Percentiles rank a stretch among this genome's conserved stretches.
Evolutionary conservation across 1,140 invertebrate species (phyloP).

Genomic region (Andricus grossulariae): DNA sequence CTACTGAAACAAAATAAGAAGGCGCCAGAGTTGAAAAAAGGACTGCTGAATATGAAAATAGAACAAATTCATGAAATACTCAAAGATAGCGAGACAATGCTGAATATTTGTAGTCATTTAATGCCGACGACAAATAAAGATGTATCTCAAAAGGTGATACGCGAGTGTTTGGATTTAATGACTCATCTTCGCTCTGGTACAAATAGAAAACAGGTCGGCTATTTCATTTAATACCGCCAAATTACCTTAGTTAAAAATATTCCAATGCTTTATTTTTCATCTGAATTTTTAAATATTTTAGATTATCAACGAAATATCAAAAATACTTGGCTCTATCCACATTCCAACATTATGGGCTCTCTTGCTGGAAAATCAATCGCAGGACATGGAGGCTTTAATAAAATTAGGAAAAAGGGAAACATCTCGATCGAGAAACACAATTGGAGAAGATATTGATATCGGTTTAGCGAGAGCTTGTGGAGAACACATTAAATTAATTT

Average conservation of each 20-base stretch:
- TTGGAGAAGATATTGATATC: slow-evolving; percentile 49
- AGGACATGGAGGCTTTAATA: slow-evolving; percentile 59
- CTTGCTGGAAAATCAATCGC: slow-evolving; percentile 57
- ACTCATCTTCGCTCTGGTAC: slow-evolving; percentile 57
- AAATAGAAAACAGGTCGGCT: slow-evolving; percentile 61
- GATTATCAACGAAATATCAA: slow-evolving; percentile 60
- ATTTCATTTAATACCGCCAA: slow-evolving; percentile 29
- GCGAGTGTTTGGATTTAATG: slow-evolving; percentile 58
- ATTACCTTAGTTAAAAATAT: not conserved
- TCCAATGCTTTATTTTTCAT: slow-evolving; percentile 3
- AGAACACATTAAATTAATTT: slow-evolving; percentile 57
- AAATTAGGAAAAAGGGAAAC: slow-evolving; percentile 48
- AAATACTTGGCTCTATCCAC: slow-evolving; percentile 56
- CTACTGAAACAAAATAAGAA: slow-evolving; percentile 40
- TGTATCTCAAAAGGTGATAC: slow-evolving; percentile 55
- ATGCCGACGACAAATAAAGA: slow-evolving; percentile 59
- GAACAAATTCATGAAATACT: slow-evolving; percentile 59
- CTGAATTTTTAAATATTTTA: slow-evolving; percentile 41
- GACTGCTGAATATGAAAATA: slow-evolving; percentile 60
- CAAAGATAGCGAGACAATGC: slow-evolving; percentile 60
- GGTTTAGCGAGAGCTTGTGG: slow-evolving; percentile 60
- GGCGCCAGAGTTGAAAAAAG: slow-evolving; percentile 48
- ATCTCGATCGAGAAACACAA: slow-evolving; percentile 8
- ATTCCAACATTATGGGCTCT: slow-evolving; percentile 62
- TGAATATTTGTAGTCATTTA: slow-evolving; percentile 62